Base-by-base conservation (phyloP, 2,888 invertebrate species). In the Macrosoma leucophasiata region DNA sequence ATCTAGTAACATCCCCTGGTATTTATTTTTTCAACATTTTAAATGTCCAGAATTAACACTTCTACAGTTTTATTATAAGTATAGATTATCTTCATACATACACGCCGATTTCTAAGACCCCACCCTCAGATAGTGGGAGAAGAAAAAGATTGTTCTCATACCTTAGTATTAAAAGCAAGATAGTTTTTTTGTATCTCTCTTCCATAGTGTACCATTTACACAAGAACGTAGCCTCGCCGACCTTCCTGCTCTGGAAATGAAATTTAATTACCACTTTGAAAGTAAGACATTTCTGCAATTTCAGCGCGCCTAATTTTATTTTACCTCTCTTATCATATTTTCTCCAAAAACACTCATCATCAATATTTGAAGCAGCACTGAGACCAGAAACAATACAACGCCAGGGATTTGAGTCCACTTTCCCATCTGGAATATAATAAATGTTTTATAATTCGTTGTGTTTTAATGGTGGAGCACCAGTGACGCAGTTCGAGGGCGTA, bases 261-360 rank as follows among this genome's bases (percentile, higher is more conserved):
- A 21, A 13, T 25, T 3, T 4, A 15, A 26, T 33, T 28, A n/a
- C n/a, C n/a, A n/a, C n/a, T n/a, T n/a, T n/a, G n/a, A n/a, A n/a
- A n/a, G n/a, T n/a, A n/a, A n/a, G n/a, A 1, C n/a, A 9, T 21
- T 21, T 14, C 4, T 29, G 17, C 6, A 7, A 17, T 5, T 17
- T 17, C 17, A 5, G 7, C 17, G 4, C 4, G 11, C 26, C 6
- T 3, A 25, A n/a, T n/a, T n/a, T n/a, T n/a, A 17, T 15, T 1
- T 48, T 58, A 73, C 77, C 62, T 75, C 67, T 41, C 51, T 53
- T 30, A 74, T 70, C 14, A 77, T 50, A 32, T 67, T 64, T 61
- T 77, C 76, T 1, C 76, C 76, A 29, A 70, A 77, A 7, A 69
- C 58, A 40, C 76, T 70, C 61, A 74, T 75, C 64, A 73, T 70